Base-by-base conservation (phyloP, 2,888 invertebrate genomes). In the Idaea dimidiata region DNA sequence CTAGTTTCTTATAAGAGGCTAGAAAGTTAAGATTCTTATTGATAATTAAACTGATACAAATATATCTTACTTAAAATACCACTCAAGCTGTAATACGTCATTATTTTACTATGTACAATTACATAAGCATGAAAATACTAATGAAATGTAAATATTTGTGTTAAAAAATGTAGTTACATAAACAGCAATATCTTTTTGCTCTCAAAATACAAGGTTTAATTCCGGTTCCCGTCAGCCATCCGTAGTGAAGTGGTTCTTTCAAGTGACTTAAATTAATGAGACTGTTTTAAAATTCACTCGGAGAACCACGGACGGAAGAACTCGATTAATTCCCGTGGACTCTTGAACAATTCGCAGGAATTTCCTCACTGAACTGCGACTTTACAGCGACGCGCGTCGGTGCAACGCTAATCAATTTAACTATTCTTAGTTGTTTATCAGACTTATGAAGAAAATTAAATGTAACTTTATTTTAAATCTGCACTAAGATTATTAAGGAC, bases 181-280 rank as follows among this genome's bases (percentile, higher is more conserved):
- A 43, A 43, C 43, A 43, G 43, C 43, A 43, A 10, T 43, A 43
- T 43, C 43, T 43, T 43, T 43, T 43, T 43, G 10, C 43, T 57
- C 60, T 61, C 60, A 65, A 66, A 64, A 66, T 61, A 67, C 68
- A 62, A 59, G 62, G 62, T 69, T 68, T 65, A 72, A 72, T 70
- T 72, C 67, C 68, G 65, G 59, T 65, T 56, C 59, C 67, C 64
- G 71, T 69, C 71, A 69, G 60, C 59, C 60, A 61, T 59, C 62
- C 60, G 59, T 64, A 63, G 62, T 54, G 58, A 57, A 66, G 67
- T 63, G 60, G 67, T 60, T 68, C 65, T 67, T 70, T 69, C 67
- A 63, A 73, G 59, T 68, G 80, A 83, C 82, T 77, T 76, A 74
- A 75, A 83, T 81, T 80, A 86, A 86, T 83, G 82, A 77, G 69